phyloP scores from a whole-genome alignment of 2,888 invertebrate genomes.

The Zonitis immaculata region DNA sequence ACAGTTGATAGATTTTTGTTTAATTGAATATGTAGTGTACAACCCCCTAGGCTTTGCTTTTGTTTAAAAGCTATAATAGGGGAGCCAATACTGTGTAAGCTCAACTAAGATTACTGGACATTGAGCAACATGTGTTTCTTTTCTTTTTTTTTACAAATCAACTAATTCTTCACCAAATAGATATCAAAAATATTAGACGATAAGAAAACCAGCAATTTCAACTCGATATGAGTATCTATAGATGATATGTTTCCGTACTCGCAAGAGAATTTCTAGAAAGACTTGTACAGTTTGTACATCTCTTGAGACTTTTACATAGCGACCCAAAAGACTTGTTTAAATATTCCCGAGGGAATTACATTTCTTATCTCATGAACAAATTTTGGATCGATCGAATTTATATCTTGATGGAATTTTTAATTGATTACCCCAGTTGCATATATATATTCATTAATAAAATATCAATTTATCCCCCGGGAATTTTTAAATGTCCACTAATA shows the following conservation, averaged over 20 bases:
- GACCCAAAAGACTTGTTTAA: conserved; percentile 47
- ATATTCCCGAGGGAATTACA: conserved; percentile 46
- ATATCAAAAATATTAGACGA: too few species aligned
- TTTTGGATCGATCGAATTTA: conserved; percentile 25
- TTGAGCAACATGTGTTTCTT: conserved; percentile 49
- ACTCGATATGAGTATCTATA: too few species aligned
- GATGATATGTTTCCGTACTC: conserved; percentile 33
- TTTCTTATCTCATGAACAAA: conserved; percentile 40
- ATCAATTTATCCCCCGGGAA: conserved; percentile 41
- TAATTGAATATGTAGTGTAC: conserved; percentile 68
- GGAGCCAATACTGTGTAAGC: too few species aligned
- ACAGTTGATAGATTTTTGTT: conserved; percentile 61
- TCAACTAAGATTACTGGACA: conserved; percentile 46
- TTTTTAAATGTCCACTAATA: conserved; percentile 15
- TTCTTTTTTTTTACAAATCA: too few species aligned
- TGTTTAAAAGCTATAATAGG: too few species aligned
- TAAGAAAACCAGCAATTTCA: too few species aligned
- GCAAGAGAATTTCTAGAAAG: conserved; percentile 30
- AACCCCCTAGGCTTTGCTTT: conserved; percentile 42
- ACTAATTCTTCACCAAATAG: too few species aligned
- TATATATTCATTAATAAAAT: conserved; percentile 25
- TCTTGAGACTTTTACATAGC: conserved; percentile 39
- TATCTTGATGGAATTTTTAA: conserved; percentile 36
- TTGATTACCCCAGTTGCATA: conserved; percentile 43
- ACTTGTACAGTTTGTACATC: conserved; percentile 26